phyloP scores from a whole-genome alignment of 2,888 invertebrate species.

The Nebria salina region DNA sequence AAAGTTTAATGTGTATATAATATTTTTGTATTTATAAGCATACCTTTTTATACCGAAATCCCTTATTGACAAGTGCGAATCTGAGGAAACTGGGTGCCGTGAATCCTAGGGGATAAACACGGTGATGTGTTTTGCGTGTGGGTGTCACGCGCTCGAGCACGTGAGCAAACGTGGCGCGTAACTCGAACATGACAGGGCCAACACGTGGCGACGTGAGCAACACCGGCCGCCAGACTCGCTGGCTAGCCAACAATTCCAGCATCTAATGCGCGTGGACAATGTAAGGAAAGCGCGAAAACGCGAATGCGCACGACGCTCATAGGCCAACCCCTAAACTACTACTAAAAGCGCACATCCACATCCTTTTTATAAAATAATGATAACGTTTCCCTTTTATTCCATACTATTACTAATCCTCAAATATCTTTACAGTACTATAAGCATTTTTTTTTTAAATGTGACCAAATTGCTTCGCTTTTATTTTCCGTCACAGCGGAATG shows the following conservation, averaged over 20 bases:
- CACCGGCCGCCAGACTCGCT: conserved; percentile 15
- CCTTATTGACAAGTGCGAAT: conserved; percentile 2
- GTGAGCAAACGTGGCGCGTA: conserved; percentile 29
- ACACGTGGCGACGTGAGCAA: conserved; percentile 14
- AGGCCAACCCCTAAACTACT: neutral
- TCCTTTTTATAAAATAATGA: too few species aligned
- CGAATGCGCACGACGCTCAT: neutral
- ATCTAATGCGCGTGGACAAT: neutral
- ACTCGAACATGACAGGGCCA: conserved; percentile 31
- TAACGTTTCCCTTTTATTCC: too few species aligned
- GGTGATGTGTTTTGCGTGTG: conserved; percentile 8
- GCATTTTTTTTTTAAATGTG: neutral
- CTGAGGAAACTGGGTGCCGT: neutral
- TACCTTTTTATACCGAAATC: conserved; percentile 22
- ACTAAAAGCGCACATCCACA: neutral
- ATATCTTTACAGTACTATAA: too few species aligned
- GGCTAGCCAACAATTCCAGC: neutral
- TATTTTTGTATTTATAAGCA: too few species aligned
- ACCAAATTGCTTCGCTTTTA: neutral
- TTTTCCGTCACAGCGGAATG: neutral
- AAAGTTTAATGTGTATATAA: too few species aligned
- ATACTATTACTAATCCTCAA: too few species aligned
- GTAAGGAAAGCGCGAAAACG: neutral
- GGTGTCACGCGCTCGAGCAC: conserved; percentile 24
- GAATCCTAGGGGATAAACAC: conserved; percentile 25